These are phyloP conservation scores for Leptothorax acervorum DNA, from an alignment of 2,888 invertebrate genomes.

Conservation along the genomic window DNA sequence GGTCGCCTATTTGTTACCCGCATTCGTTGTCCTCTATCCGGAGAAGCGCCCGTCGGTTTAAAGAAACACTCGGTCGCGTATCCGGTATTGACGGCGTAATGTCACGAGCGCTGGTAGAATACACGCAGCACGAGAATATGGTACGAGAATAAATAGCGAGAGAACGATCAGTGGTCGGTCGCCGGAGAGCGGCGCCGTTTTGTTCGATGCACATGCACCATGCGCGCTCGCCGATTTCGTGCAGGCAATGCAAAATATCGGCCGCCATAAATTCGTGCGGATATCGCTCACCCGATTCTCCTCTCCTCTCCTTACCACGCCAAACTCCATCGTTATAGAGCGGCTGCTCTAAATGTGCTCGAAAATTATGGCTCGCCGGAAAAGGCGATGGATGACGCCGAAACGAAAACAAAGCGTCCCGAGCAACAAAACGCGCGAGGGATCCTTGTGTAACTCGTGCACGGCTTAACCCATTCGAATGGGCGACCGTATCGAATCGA, in stretches of 20 bases:
- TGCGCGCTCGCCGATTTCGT: slow-evolving; percentile 24
- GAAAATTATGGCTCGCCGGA: slow-evolving; percentile 72
- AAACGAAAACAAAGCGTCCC: slow-evolving; percentile 68
- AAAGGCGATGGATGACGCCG: slow-evolving; percentile 67
- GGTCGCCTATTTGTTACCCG: not conserved
- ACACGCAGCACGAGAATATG: not conserved
- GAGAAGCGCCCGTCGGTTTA: slow-evolving; percentile 13
- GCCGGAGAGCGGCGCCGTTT: slow-evolving; percentile 7
- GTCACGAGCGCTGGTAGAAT: not conserved
- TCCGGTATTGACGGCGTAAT: not conserved
- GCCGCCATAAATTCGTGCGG: slow-evolving; percentile 62
- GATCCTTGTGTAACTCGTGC: slow-evolving; percentile 67
- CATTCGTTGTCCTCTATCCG: not conserved
- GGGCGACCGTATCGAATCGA: slow-evolving; percentile 72
- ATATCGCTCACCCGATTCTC: slow-evolving; percentile 42
- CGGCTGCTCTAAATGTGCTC: slow-evolving; percentile 42
- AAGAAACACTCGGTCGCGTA: slow-evolving; percentile 25
- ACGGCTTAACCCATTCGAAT: slow-evolving; percentile 66
- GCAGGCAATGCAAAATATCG: slow-evolving; percentile 48
- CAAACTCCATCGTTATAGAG: not conserved
- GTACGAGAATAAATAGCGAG: slow-evolving; percentile 30
- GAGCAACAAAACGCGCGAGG: slow-evolving; percentile 63
- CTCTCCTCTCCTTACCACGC: not conserved
- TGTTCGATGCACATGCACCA: slow-evolving; percentile 19
- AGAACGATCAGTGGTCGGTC: not conserved